Evolutionary conservation across 2,113 vertebrate genomes (phyloP).

Genomic region (Choloepus hoffmanni): DNA sequence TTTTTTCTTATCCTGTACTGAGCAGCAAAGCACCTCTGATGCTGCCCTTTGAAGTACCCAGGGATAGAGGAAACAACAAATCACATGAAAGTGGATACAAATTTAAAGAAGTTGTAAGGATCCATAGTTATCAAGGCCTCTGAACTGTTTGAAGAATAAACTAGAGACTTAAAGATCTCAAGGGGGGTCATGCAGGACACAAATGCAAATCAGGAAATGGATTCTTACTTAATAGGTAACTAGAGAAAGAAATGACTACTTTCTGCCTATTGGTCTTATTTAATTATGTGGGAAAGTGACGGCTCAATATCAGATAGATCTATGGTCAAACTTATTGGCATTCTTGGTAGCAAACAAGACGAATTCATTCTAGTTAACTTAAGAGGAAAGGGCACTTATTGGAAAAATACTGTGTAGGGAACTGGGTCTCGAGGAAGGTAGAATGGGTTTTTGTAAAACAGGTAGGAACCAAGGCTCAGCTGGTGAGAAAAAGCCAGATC

Average conservation of each 20-base stretch:
- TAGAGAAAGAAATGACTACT: not conserved
- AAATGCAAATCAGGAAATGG: not conserved
- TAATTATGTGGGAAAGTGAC: not conserved
- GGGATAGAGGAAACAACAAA: not conserved
- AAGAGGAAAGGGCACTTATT: not conserved
- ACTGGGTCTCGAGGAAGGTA: not conserved
- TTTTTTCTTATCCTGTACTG: not conserved
- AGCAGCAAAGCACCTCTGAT: not conserved
- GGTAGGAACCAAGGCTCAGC: not conserved
- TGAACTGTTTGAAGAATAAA: not conserved
- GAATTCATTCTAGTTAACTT: not conserved
- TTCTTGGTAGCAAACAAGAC: not conserved
- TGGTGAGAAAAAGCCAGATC: not conserved
- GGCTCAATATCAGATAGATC: not conserved
- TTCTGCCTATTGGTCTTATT: not conserved
- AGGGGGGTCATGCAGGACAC: not conserved
- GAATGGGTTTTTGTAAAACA: not conserved
- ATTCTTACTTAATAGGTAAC: not conserved
- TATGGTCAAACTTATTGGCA: not conserved
- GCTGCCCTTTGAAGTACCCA: not conserved
- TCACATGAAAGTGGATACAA: not conserved
- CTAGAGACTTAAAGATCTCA: not conserved
- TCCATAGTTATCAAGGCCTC: not conserved
- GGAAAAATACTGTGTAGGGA: not conserved
- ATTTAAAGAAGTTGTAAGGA: not conserved